Evolutionary conservation across 1,140 invertebrate genomes (phyloP).

Genomic region (Agraylea sexmaculata): DNA sequence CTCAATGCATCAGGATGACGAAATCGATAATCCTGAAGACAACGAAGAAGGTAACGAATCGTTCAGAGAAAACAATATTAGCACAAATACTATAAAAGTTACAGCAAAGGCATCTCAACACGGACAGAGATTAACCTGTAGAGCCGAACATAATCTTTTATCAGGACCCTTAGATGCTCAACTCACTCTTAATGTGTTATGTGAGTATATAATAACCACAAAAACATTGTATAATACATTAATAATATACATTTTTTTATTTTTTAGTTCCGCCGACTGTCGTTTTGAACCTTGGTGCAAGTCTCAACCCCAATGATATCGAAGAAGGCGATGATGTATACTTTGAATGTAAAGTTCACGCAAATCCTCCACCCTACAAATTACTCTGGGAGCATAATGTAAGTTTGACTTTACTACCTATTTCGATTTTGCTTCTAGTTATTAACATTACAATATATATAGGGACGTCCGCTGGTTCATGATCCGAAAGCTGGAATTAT

Average conservation of each 20-base stretch:
- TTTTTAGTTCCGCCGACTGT: conserved; percentile 65
- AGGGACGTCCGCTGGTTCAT: conserved; percentile 71
- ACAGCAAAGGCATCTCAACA: conserved; percentile 13
- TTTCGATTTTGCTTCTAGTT: not conserved
- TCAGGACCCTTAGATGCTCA: conserved; percentile 6
- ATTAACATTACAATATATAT: conserved; percentile 14
- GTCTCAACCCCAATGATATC: conserved; percentile 64
- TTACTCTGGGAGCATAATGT: conserved; percentile 69
- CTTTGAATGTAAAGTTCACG: conserved; percentile 70
- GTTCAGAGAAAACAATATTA: conserved; percentile 9
- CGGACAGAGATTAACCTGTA: conserved; percentile 12
- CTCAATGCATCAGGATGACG: too few species aligned
- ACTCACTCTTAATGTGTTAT: conserved; percentile 16
- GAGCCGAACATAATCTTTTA: conserved; percentile 11
- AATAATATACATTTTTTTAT: conserved; percentile 14
- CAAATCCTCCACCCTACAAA: conserved; percentile 62
- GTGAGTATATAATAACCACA: conserved; percentile 10
- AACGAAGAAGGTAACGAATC: conserved; percentile 6
- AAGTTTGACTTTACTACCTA: conserved; percentile 33
- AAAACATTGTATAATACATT: not conserved
- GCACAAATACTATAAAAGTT: conserved; percentile 9
- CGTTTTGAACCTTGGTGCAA: conserved; percentile 61
- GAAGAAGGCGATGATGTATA: conserved; percentile 79
- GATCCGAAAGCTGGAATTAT: conserved; percentile 73
- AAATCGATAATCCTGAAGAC: conserved; percentile 3